phyloP scores from a whole-genome alignment of 2,113 vertebrate species.

The Gasterosteus aculeatus region DNA sequence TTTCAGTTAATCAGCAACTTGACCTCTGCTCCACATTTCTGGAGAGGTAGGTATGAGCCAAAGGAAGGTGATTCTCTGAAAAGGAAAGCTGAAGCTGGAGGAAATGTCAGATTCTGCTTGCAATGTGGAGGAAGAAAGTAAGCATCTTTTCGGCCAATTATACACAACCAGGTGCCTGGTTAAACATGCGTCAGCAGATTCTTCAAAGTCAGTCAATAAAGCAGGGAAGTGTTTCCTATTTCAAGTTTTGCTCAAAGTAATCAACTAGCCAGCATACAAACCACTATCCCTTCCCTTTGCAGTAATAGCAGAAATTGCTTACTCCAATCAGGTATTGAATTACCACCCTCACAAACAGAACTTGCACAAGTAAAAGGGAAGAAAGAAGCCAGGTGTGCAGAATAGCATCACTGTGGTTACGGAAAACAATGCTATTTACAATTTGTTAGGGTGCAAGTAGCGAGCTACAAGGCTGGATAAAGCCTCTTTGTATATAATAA shows the following conservation, averaged over 20 bases:
- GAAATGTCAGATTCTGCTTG: background rate
- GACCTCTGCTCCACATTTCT: background rate
- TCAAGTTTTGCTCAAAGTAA: conserved; percentile 11
- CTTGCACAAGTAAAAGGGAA: conserved; percentile 6
- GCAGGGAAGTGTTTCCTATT: conserved; percentile 20
- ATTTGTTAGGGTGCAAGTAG: conserved; percentile 2
- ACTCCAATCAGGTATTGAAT: conserved; percentile 3
- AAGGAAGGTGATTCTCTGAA: background rate
- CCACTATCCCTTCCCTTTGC: background rate
- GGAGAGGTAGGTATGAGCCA: background rate
- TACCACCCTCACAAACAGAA: background rate
- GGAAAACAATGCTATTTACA: conserved; percentile 19
- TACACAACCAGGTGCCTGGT: background rate
- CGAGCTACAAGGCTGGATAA: conserved; percentile 11
- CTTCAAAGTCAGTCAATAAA: conserved; percentile 11
- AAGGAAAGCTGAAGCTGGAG: background rate
- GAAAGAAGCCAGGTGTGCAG: conserved; percentile 12
- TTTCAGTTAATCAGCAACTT: conserved; percentile 3
- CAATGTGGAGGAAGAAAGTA: background rate
- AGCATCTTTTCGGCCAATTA: background rate
- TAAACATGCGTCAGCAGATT: conserved; percentile 17
- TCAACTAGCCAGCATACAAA: background rate
- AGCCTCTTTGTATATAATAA: conserved; percentile 7
- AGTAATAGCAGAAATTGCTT: background rate
- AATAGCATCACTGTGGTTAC: conserved; percentile 3